Evolutionary conservation across 2,888 invertebrate genomes (phyloP), one percentile per base, ranked within the genome.

Genomic region (Seira ritae): DNA sequence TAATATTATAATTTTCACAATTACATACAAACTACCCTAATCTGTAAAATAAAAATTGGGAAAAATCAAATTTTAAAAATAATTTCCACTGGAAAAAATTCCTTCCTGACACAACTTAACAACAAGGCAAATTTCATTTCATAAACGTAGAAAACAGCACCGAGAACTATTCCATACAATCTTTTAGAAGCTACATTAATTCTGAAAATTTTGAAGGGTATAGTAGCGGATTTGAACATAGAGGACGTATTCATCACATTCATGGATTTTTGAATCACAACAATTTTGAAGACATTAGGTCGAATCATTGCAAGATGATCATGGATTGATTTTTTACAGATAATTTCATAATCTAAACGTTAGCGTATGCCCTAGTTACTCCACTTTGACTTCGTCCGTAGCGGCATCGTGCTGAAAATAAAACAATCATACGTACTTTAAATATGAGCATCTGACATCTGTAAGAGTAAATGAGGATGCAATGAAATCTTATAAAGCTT

Each of bases 321-420:
- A 55, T 55, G 55, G 37, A 77, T 68, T 67, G 12, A 70, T 70
- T 77, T 22, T 65, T 37, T 68, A 72, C 19, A 37, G 24, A 6
- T 3, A 62, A 17, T 73, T 67, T 31, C 19, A 24, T 24, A 19
- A 46, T 4, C 46, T 73, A 73, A 24, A 73, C n/a, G 55, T 73
- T 60, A 10, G 2, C 10, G 10, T 55, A 55, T 55, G 31, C 17
- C 2, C 12, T 68, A 10, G 19, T 82, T 86, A 88, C 31, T 84
- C 84, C 3, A 79, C 75, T 73, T 85, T 88, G 22, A 87, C 82
- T 85, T 89, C 89, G 70, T 88, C 87, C 1, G 88, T 88, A 3
- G 83, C 79, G 42, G 87, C 83, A 62, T 89, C 88, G 62, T 87
- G 87, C 73, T 85, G 70, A 12, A 72, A 65, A 67, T 31, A 31